Evolutionary conservation across 2,888 invertebrate species (phyloP).

Genomic region (Rotaria magnacalcarata): DNA sequence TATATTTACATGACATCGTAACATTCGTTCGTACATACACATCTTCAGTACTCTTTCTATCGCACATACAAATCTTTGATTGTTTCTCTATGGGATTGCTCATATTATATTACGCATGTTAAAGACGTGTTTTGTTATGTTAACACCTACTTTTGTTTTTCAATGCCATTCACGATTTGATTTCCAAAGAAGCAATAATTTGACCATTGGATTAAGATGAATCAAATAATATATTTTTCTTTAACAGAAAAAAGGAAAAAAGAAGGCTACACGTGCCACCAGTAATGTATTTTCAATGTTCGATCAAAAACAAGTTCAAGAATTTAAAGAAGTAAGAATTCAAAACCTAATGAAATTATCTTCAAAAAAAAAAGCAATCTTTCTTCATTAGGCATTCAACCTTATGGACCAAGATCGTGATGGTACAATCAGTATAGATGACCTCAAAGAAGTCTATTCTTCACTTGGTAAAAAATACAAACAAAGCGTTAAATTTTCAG

Average conservation of each 20-base stretch:
- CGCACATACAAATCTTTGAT: too few species aligned
- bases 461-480: constrained; percentile 55
- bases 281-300: constrained; percentile 62
- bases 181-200: background rate
- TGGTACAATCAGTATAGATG: constrained; percentile 61
- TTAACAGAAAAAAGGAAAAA: constrained; percentile 47
- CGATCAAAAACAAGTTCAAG: constrained; percentile 63
- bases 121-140: background rate
- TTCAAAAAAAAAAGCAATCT: background rate
- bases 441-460: constrained; percentile 62
- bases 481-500: background rate
- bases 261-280: constrained; percentile 57
- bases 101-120: background rate
- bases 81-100: too few species aligned
- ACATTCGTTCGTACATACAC: background rate
- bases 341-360: background rate
- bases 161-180: background rate
- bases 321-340: constrained; percentile 61
- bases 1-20: background rate
- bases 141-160: background rate
- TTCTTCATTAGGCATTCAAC: constrained; percentile 59
- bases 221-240: background rate
- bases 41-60: background rate
- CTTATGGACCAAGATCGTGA: constrained; percentile 64
- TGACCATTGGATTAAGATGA: background rate